A percentile compares a stretch with the other conserved stretches of the same genome.
phyloP scores from a whole-genome alignment of 2,113 vertebrate species.

The Mesoclemmys tuberculata region DNA sequence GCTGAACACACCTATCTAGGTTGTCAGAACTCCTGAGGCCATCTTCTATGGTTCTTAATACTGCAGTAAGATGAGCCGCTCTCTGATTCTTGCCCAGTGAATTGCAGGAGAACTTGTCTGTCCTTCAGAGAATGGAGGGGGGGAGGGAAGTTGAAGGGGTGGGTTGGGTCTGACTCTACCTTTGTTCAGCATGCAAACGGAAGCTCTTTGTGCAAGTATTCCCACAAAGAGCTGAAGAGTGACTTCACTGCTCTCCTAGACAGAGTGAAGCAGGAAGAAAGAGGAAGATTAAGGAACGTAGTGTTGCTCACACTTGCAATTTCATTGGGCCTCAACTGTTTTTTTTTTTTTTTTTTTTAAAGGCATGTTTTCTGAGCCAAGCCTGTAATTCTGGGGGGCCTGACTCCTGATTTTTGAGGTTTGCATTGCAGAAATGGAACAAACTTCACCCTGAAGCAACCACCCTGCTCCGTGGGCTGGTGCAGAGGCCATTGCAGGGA shows the following conservation, averaged over 20 bases:
- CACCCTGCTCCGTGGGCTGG: neutral
- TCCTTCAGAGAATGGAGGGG: neutral
- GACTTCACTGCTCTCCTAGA: fast-evolving
- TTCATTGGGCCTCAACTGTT: neutral
- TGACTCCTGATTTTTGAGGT: neutral
- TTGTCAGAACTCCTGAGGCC: neutral
- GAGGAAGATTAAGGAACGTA: neutral
- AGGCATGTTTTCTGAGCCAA: conserved; percentile 4
- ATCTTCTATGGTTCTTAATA: fast-evolving
- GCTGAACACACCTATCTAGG: neutral
- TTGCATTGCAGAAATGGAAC: neutral
- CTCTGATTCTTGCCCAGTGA: neutral
- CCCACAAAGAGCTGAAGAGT: fast-evolving
- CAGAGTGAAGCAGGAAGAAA: fast-evolving
- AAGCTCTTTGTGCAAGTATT: no score
- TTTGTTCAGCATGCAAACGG: neutral
- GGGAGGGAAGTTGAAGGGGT: fast-evolving
- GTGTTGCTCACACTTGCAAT: neutral
- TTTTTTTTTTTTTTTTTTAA: neutral
- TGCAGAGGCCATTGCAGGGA: fast-evolving
- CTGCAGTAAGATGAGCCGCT: neutral
- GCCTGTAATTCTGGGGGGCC: neutral
- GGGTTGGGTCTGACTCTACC: neutral
- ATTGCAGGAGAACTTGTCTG: neutral
- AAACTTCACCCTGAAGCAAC: neutral